Conservation (phyloP, 2,888 invertebrate genomes). For the Mesorhabditis belari region DNA sequence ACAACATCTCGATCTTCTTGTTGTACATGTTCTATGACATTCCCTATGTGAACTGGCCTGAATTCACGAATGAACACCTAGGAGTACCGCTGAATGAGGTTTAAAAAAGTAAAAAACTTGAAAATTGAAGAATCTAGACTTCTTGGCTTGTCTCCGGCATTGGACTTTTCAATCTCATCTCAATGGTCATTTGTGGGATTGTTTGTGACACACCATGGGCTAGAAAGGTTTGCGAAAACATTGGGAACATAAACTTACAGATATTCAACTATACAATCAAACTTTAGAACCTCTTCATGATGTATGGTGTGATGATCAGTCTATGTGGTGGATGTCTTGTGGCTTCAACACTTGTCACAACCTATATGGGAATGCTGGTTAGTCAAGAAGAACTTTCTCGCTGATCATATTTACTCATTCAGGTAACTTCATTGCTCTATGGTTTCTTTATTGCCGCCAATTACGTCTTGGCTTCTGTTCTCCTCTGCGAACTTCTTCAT, state of each 20-base stretch:
- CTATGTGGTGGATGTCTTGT: conserved; percentile 55
- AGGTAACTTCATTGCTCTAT: conserved; percentile 8
- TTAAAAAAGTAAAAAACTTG: background rate
- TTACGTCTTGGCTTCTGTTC: conserved; percentile 21
- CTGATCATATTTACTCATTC: background rate
- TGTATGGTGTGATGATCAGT: conserved; percentile 72
- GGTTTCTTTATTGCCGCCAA: conserved; percentile 24
- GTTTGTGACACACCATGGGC: conserved; percentile 75
- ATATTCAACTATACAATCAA: background rate
- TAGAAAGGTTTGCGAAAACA: conserved; percentile 4
- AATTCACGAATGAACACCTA: conserved; percentile 66
- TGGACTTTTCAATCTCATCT: conserved; percentile 81
- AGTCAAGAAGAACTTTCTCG: background rate
- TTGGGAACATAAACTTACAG: background rate
- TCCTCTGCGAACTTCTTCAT: conserved; percentile 77
- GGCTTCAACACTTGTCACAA: conserved; percentile 44
- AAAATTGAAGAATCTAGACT: conserved; percentile 56
- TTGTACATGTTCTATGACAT: conserved; percentile 84
- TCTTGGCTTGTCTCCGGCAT: conserved; percentile 77
- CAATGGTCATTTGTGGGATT: conserved; percentile 79
- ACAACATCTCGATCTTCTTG: conserved; percentile 58
- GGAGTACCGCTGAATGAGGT: conserved; percentile 36
- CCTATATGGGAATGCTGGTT: conserved; percentile 19
- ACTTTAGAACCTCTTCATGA: conserved; percentile 38
- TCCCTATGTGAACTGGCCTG: conserved; percentile 78